Base-by-base conservation (phyloP, 23 tunicate species). In the Pegea sp. region DNA sequence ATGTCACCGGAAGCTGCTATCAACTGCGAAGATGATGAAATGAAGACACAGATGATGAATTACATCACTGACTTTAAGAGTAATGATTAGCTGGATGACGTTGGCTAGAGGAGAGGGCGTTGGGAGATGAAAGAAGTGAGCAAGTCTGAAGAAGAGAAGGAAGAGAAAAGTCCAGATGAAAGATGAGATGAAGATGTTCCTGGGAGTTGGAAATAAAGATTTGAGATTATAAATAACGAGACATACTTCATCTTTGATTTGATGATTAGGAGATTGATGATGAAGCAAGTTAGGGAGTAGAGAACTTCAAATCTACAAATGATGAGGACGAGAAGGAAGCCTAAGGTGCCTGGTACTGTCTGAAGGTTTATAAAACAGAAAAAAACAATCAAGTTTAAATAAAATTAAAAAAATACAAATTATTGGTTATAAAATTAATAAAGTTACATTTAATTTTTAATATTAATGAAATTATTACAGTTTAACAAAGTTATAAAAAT, bases 71-170 rank as follows among this genome's bases (percentile, higher is more conserved):
- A 73, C 81, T 61, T 80, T 80, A 22, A 80, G 49, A 18, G 93
- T 71, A 22, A 80, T 59, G 28, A 80, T 34, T 19, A 80, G 49
- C 53, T 80, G 93, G 18, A 80, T 64, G 11, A 79, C 93, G 60
- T 80, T 80, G 21, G 71, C 93, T 18, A 80, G 33, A 29, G 93
- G 48, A 0, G 75, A 66, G 38, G 74, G 65, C 24, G 44, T 44
- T 2, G 74, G 79, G 29, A 80, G 31, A 3, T 42, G 43, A 61
- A 80, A 71, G 24, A 56, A 48, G 21, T 79, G 29, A 3, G 74
- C 60, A 62, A 74, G 71, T 38, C 93, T 79, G 44, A 80, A 80
- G 51, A 80, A 71, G 16, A 80, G 38, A 1, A 80, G 60, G 28
- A 49, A 80, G 16, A 50, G 33, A 57, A 80, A 80, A 30, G 65